Evolutionary conservation across 2,797 vertebrate genomes (phyloP), one percentile per base, ranked within the genome.

Genomic region (Luscinia megarhynchos): DNA sequence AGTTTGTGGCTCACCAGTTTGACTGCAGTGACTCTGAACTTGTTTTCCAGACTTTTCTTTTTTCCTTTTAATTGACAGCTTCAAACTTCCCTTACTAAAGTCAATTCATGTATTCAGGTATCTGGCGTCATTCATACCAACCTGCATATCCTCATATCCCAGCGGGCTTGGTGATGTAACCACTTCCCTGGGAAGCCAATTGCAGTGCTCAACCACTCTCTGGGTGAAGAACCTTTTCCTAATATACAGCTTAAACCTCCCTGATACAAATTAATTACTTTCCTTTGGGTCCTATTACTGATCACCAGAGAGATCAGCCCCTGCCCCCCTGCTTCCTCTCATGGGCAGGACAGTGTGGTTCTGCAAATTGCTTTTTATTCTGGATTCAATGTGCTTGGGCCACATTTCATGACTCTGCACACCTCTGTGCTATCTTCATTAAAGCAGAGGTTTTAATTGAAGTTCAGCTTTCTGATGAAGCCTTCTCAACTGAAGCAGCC

Each of bases 221-320:
- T 64, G 21, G 24, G 18, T 66, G 73, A 53, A 72, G 46, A 72
- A 41, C 12, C 3, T 53, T 34, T 53, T 34, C 30, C 45, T 66
- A 41, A 59, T 41, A 66, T 4, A 12, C 53, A 34, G 9, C 6
- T 45, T 64, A 84, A 72, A 40, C 18, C 6, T 77, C 38, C 32
- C 26, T 46, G 53, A 20, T 34, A 61, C 15, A 53, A 26, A 2
- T 58, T 58, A 27, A 7, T 51, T 18, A 15, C 0, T 0, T 45
- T 59, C 15, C 34, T 59, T 32, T 72, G 66, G 4, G 12, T 84
- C 30, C 34, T 72, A 1, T 72, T 50, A 22, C 57, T 19, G 57
- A 20, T 26, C 46, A 46, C 21, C 21, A 54, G 53, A 45, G 63
- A 57, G 18, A 46, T 32, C 51, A 58, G 38, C 26, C 24, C 21